Evolutionary conservation across 2,888 invertebrate species (phyloP), one percentile per base, ranked within the genome.

Genomic region (Megastigmus dorsalis): DNA sequence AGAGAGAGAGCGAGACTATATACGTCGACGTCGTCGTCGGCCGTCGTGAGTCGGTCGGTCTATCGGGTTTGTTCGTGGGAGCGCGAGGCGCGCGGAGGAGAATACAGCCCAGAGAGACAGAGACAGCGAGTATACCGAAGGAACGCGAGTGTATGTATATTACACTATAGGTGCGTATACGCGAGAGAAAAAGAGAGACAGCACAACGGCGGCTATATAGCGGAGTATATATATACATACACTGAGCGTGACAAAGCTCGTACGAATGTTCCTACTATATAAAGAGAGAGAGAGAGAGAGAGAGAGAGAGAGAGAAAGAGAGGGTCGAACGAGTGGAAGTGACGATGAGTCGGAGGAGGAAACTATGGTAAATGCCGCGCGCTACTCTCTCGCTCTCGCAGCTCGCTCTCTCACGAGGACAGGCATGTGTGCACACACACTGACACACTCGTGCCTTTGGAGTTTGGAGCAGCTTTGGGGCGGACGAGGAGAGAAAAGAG

Each of bases 241-340:
- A 28, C 55, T 33, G 66, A 54, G 66, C 66, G 75, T 71, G 75
- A 71, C 75, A 75, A 75, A 75, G 70, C 75, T 66, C 66, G 36
- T 48, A 74, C 59, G 59, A 74, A 69, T 75, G 60, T 18, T n/a
- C n/a, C n/a, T n/a, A n/a, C n/a, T n/a, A n/a, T n/a, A n/a, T n/a
- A n/a, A n/a, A n/a, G 59, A 26, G 65, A 43, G 50, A 67, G 60
- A 33, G 52, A n/a, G n/a, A n/a, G n/a, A n/a, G n/a, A n/a, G n/a
- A n/a, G n/a, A n/a, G 38, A 48, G 41, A 50, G 70, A 52, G 50
- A 70, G 48, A 55, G 65, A 76, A n/a, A n/a, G 20, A 54, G 62
- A 70, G 13, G 33, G 26, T 28, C n/a, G 45, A 50, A 60, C 36
- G 20, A 36, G 62, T 60, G 75, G 38, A 55, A 73, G 69, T 68